Conservation (phyloP, 2,797 vertebrate genomes). For the Pempheris klunzingeri region DNA sequence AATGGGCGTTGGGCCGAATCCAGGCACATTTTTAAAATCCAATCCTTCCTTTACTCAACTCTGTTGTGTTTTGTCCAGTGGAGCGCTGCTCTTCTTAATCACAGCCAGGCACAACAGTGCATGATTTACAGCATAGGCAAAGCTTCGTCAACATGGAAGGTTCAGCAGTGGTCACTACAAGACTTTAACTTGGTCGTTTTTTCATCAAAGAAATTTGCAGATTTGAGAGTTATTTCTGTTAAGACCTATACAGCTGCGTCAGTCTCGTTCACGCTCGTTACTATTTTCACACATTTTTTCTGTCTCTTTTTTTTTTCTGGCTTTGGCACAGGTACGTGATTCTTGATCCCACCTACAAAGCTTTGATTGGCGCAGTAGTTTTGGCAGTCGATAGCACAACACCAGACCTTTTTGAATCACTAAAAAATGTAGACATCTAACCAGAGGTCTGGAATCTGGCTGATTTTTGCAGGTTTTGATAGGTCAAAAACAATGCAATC, state of each 20-base stretch:
- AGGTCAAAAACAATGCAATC: neutral
- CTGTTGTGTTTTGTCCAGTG: neutral
- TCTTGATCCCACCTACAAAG: neutral
- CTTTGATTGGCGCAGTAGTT: constrained; percentile 2
- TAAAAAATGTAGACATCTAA: neutral
- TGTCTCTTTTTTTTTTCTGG: neutral
- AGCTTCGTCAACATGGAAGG: neutral
- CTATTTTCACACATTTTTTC: neutral
- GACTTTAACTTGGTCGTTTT: neutral
- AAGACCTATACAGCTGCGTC: neutral
- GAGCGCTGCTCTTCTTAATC: neutral
- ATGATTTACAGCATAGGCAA: neutral
- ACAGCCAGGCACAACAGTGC: neutral
- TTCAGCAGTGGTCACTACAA: neutral
- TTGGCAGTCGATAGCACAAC: neutral
- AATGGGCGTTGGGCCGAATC: neutral
- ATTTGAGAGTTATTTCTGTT: constrained; percentile 2
- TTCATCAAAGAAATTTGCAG: neutral
- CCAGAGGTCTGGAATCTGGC: neutral
- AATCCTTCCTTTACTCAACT: neutral
- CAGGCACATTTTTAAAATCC: neutral
- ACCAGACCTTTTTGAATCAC: neutral
- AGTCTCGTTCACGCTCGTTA: neutral
- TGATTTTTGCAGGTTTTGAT: neutral
- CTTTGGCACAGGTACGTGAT: neutral